Percentiles rank a stretch among this genome's conserved stretches.
phyloP scores from a whole-genome alignment of 2,888 invertebrate genomes.

The Ophioninae sp. region DNA sequence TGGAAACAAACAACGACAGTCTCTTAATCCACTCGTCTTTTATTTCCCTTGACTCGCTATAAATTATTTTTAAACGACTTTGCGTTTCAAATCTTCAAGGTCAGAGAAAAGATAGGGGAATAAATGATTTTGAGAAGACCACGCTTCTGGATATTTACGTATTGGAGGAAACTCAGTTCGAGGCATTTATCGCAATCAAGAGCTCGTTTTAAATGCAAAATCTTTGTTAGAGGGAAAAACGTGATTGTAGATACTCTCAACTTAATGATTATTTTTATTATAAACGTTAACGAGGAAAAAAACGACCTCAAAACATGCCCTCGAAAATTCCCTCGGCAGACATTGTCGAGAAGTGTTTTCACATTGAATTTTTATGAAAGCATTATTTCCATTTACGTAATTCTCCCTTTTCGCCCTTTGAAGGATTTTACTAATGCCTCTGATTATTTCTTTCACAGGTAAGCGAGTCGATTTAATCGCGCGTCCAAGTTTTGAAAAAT shows the following conservation, averaged over 20 bases:
- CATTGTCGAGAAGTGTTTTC: not conserved
- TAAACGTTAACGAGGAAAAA: slow-evolving; percentile 64
- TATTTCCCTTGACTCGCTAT: slow-evolving; percentile 59
- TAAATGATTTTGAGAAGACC: not conserved
- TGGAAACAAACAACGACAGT: slow-evolving; percentile 57
- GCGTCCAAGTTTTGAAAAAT: slow-evolving; percentile 22
- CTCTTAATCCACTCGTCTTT: slow-evolving; percentile 64
- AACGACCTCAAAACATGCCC: slow-evolving; percentile 54
- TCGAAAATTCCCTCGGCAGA: not conserved
- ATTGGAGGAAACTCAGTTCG: too few relatives aligned
- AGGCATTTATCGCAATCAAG: too few relatives aligned
- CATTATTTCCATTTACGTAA: not conserved
- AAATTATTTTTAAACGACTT: slow-evolving; percentile 69
- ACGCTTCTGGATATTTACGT: not conserved
- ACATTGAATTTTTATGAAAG: slow-evolving; percentile 8
- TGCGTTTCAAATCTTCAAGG: slow-evolving; percentile 62
- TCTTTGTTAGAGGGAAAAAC: too few relatives aligned
- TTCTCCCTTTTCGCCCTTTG: slow-evolving; percentile 15
- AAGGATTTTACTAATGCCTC: slow-evolving; percentile 28
- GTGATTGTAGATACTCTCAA: too few relatives aligned
- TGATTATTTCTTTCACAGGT: slow-evolving; percentile 63
- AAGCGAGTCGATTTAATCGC: slow-evolving; percentile 55
- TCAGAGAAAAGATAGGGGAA: not conserved
- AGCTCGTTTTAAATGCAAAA: too few relatives aligned
- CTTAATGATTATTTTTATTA: too few relatives aligned